Evolutionary conservation across 2,797 vertebrate genomes (phyloP), one percentile per base, ranked within the genome.

Genomic region (Acanthopagrus latus): DNA sequence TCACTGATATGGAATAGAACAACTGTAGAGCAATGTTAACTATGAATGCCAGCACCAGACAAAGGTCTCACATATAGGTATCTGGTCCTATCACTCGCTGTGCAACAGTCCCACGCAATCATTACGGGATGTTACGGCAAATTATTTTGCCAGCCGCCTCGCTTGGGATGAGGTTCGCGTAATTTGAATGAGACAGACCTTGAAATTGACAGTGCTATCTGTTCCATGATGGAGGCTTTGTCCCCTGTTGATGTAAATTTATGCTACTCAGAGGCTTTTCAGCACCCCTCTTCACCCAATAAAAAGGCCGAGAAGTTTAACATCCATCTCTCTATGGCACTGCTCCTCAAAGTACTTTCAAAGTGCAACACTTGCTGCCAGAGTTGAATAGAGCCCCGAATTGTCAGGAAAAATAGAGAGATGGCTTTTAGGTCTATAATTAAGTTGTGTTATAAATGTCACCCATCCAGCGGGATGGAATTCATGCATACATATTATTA

Each of bases 371-470:
- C 90, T 93, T 91, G 88, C 91, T 93, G 91, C 88, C 88, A 92
- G 88, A 93, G 91, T 87, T 92, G 91, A 91, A 92, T 91, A 80
- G 90, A 93, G 86, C 85, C 84, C 71, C 47, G 86, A 86, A 90
- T 91, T 93, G 90, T 93, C 89, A 91, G 92, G 86, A 93, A 94
- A 92, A 93, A 94, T 92, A 93, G 91, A 94, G 90, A 92, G 90
- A 93, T 93, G 93, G 91, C 89, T 95, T 95, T 95, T 94, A 94
- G 91, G 90, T 92, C 92, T 92, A 91, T 94, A 95, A 95, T 94
- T 94, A 95, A 94, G 94, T 92, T 94, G 93, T 92, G 91, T 93
- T 94, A 92, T 93, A 95, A 94, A 94, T 93, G 94, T 94, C 93
- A 94, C 83, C 90, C 91, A 93, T 94, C 92, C 92, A 92, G 86